Conservation (phyloP, 2,888 invertebrate genomes). For the Nemotelus pantherinus region DNA sequence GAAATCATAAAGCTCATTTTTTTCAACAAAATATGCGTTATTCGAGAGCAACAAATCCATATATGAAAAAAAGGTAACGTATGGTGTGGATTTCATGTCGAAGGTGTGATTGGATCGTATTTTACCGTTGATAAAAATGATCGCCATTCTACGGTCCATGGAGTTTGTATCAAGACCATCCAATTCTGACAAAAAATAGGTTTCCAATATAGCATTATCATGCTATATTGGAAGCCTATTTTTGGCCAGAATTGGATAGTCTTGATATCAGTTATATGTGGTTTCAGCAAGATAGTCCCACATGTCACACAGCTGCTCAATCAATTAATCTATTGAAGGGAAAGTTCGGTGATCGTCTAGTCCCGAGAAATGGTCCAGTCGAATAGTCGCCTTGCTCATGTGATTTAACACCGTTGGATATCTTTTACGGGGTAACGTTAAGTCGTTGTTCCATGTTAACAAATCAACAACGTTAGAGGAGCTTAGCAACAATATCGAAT, state of each 20-base stretch:
- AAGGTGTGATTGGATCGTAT: neutral
- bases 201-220: no score
- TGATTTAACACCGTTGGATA: no score
- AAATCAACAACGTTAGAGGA: no score
- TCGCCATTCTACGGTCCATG: no score
- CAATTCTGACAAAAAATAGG: no score
- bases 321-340: neutral
- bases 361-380: neutral
- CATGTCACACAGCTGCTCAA: neutral
- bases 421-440: no score
- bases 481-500: no score
- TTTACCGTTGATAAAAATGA: neutral
- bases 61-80: neutral
- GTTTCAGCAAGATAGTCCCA: neutral
- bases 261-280: neutral
- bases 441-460: no score
- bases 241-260: neutral
- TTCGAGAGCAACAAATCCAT: neutral
- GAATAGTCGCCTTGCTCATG: no score
- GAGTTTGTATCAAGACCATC: no score
- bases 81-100: neutral
- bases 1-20: neutral
- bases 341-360: neutral
- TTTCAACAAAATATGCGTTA: neutral
- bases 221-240: neutral